Percentiles rank a stretch among this genome's conserved stretches.
Conservation (phyloP, 2,797 vertebrate genomes). For the Liparis tanakae region DNA sequence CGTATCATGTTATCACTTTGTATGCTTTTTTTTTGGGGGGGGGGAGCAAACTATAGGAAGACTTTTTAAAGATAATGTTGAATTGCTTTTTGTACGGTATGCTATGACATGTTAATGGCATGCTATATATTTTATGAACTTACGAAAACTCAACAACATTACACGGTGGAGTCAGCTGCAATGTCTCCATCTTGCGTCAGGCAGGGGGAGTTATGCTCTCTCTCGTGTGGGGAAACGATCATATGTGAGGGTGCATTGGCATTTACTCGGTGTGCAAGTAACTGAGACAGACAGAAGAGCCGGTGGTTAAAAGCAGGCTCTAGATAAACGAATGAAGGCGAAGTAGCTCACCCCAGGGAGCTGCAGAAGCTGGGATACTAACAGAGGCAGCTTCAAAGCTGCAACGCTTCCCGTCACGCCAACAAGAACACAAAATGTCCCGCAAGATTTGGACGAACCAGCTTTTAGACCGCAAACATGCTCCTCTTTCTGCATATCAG, state of each 20-base stretch:
- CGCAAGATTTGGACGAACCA: constrained; percentile 51
- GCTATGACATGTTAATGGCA: background rate
- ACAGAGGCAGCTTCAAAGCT: constrained; percentile 89
- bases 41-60: background rate
- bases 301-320: rapidly evolving
- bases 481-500: constrained; percentile 66
- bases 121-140: background rate
- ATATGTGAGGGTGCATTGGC: background rate
- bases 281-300: background rate
- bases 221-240: background rate
- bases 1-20: background rate
- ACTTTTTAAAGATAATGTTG: background rate
- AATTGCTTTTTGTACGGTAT: background rate
- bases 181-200: constrained; percentile 58
- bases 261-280: background rate
- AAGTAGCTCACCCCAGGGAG: constrained; percentile 85
- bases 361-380: constrained; percentile 86
- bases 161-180: background rate
- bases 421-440: constrained; percentile 81
- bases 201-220: background rate
- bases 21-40: background rate
- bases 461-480: background rate
- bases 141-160: background rate
- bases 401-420: constrained; percentile 96
- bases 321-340: background rate